phyloP scores from a whole-genome alignment of 2,797 vertebrate genomes.

The Sebastes diaconus region DNA sequence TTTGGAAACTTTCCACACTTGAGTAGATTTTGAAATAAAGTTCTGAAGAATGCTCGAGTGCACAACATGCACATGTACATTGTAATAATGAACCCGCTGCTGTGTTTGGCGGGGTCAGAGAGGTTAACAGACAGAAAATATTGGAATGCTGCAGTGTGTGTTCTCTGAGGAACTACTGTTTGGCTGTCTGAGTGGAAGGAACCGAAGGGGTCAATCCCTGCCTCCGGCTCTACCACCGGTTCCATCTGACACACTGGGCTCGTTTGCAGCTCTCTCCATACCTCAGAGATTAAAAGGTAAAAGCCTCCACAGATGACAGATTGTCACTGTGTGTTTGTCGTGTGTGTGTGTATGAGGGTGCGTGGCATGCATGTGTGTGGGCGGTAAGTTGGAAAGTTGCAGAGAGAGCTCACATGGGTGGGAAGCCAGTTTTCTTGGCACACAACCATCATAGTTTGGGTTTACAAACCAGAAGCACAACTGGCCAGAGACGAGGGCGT shows the following conservation, averaged over 20 bases:
- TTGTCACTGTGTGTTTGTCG: slow-evolving; percentile 52
- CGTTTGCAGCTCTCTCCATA: slow-evolving; percentile 22
- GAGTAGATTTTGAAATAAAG: neutral
- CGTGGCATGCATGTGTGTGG: slow-evolving; percentile 8
- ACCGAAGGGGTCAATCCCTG: slow-evolving; percentile 30
- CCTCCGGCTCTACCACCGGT: slow-evolving; percentile 24
- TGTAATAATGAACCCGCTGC: neutral
- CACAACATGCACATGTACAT: neutral
- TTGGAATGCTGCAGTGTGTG: slow-evolving; percentile 4
- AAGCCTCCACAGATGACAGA: slow-evolving; percentile 50
- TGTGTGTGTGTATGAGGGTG: slow-evolving; percentile 4
- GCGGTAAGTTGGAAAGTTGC: slow-evolving; percentile 30
- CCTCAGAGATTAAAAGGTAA: slow-evolving; percentile 48
- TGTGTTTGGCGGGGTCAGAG: neutral
- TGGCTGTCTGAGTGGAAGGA: slow-evolving; percentile 17
- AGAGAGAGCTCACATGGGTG: slow-evolving; percentile 33
- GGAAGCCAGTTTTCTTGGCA: slow-evolving; percentile 37
- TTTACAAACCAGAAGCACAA: slow-evolving; percentile 30
- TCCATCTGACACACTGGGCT: slow-evolving; percentile 28
- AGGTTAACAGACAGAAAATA: slow-evolving; percentile 10
- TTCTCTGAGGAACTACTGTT: slow-evolving; percentile 24
- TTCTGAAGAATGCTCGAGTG: neutral
- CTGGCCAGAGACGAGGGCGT: neutral
- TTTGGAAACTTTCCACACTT: neutral
- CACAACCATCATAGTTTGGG: slow-evolving; percentile 13